Conservation (phyloP, 1,140 invertebrate genomes). For the Ceratosolen solmsi region DNA sequence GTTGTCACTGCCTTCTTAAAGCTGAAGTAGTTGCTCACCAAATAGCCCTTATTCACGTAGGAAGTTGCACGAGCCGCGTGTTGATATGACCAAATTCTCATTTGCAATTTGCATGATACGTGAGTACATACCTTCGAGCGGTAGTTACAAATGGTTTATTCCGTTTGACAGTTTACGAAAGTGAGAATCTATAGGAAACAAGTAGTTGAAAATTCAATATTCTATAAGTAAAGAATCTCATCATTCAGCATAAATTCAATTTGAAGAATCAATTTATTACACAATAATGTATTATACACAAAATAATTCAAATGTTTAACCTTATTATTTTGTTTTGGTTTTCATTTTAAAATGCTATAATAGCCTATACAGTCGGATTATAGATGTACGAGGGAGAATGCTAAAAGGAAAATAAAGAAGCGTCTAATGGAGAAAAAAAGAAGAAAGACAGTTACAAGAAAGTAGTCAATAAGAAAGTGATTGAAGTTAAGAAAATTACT, state of each 20-base stretch:
- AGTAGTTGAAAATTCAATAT: not conserved
- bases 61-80: not conserved
- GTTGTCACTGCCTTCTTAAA: not conserved
- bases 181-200: not conserved
- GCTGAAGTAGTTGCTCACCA: not conserved
- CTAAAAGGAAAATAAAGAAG: no score
- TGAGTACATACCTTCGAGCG: slow-evolving; percentile 12
- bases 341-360: no score
- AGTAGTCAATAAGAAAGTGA: no score
- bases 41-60: slow-evolving; percentile 5
- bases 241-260: not conserved
- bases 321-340: no score
- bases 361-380: no score
- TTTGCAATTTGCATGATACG: not conserved
- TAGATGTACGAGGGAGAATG: no score
- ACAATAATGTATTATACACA: no score
- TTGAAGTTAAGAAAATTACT: no score
- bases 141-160: not conserved
- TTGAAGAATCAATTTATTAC: no score
- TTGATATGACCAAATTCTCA: slow-evolving; percentile 27
- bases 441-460: no score
- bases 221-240: not conserved
- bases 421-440: no score
- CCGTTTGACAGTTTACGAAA: not conserved
- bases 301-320: no score